Conservation (phyloP, 2,113 vertebrate genomes). For the Thomomys bottae region DNA sequence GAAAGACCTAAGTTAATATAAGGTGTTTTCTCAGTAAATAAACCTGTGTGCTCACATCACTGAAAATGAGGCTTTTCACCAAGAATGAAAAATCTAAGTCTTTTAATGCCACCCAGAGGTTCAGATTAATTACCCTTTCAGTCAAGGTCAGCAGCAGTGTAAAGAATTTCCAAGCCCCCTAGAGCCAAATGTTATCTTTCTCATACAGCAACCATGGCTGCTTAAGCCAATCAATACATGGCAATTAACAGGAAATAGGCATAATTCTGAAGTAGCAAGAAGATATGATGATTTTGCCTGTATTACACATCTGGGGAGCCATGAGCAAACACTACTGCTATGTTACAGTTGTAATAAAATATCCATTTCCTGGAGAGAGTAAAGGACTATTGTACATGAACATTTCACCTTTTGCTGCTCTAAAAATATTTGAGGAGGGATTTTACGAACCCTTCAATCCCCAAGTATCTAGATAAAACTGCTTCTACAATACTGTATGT, state of each 20-base stretch:
- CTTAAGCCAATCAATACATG: constrained; percentile 80
- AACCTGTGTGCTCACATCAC: background rate
- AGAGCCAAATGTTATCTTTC: constrained; percentile 83
- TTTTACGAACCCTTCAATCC: background rate
- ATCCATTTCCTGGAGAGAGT: constrained; percentile 4
- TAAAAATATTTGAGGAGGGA: background rate
- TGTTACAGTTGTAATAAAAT: constrained; percentile 29
- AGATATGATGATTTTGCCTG: constrained; percentile 68
- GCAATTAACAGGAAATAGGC: constrained; percentile 80
- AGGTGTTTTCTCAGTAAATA: constrained; percentile 63
- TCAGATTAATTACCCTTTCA: constrained; percentile 84
- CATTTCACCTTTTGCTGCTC: background rate
- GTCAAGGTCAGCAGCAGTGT: constrained; percentile 82
- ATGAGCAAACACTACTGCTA: background rate
- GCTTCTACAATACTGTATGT: background rate
- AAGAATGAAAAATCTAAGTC: constrained; percentile 55
- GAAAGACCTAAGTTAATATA: constrained; percentile 35
- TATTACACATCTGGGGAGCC: constrained; percentile 18
- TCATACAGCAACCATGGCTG: constrained; percentile 65
- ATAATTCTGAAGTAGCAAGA: constrained; percentile 71
- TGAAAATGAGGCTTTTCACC: constrained; percentile 60
- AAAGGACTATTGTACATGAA: background rate
- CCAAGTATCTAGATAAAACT: background rate
- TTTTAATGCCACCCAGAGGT: constrained; percentile 76
- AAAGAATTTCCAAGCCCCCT: constrained; percentile 81